Percentiles rank a stretch among this genome's conserved stretches.
These are phyloP conservation scores for Orientallactaga bullata DNA, from an alignment of 2,113 vertebrate genomes.

Conservation along the genomic window DNA sequence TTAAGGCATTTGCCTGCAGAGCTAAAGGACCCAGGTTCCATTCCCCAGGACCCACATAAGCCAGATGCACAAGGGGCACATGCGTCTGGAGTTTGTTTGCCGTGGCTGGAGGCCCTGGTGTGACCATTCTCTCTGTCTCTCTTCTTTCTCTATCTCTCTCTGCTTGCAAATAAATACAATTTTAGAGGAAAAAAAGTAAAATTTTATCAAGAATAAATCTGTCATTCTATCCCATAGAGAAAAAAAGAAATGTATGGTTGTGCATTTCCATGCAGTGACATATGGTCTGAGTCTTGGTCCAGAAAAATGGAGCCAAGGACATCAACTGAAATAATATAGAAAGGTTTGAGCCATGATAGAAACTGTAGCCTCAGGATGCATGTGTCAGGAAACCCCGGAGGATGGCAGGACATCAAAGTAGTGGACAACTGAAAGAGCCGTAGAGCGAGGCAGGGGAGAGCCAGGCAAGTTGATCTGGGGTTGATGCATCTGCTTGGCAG, in stretches of 20 bases:
- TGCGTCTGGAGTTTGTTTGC: no score
- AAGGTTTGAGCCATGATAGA: neutral
- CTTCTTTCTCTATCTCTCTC: no score
- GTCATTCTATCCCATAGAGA: neutral
- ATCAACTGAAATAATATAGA: conserved; percentile 53
- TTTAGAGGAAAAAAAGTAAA: conserved; percentile 44
- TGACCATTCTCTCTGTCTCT: no score
- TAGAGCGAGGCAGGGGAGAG: neutral
- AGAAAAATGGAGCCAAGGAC: neutral
- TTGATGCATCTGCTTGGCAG: neutral
- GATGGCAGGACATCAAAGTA: conserved; percentile 47
- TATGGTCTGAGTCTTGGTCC: neutral
- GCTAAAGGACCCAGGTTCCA: no score
- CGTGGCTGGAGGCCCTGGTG: no score
- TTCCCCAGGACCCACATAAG: no score
- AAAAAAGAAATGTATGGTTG: neutral
- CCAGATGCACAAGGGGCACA: no score
- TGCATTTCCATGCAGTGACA: neutral
- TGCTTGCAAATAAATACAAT: no score
- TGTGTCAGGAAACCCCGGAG: neutral
- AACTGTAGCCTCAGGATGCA: conserved; percentile 55
- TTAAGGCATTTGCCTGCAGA: no score
- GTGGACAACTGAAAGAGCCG: neutral
- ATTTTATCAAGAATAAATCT: neutral
- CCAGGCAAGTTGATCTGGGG: neutral